Base-by-base conservation (phyloP, 2,888 invertebrate species). In the Orthonychiurus folsomi region DNA sequence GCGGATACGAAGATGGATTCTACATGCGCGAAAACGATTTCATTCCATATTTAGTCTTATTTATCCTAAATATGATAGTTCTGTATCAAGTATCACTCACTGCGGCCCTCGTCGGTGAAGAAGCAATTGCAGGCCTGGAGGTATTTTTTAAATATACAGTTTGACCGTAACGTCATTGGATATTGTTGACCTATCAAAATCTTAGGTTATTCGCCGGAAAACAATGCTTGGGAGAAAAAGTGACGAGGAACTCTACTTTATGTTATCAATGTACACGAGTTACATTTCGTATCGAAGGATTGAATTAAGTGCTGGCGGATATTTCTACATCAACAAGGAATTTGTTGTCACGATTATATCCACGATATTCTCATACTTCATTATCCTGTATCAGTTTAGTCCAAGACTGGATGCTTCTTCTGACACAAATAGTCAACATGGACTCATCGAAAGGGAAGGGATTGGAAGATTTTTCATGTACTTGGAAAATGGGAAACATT, bases 51-150 rank as follows among this genome's bases (percentile, higher is more conserved):
- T 1, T 48, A n/a, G 12, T 55, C 26, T 5, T 61, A 1, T n/a
- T 61, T 1, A 9, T 55, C 26, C 1, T 54, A 1, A 56, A 55
- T 18, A n/a, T 27, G 1, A 2, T 37, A 1, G 2, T 61, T 20
- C n/a, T 61, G 2, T n/a, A 48, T 2, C 3, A 3, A 37, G 18
- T 55, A 3, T n/a, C 54, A 28, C 18, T 50, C 1, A 55, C 18
- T 18, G 61, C 28, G 3, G 55, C 61, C 1, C 27, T 24, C 18
- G 37, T 61, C 1, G 26, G 50, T 5, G 20, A 1, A 47, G 67
- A 64, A 28, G 69, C 69, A 2, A 63, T 60, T 59, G 66, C 62
- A 15, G 69, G 69, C 3, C 50, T 67, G 27, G 69, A 69, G 50
- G 63, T 69, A n/a, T n/a, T n/a, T n/a, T n/a, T n/a, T n/a, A n/a